Base-by-base conservation (phyloP, 2,113 vertebrate species). In the Apaloderma vittatum region DNA sequence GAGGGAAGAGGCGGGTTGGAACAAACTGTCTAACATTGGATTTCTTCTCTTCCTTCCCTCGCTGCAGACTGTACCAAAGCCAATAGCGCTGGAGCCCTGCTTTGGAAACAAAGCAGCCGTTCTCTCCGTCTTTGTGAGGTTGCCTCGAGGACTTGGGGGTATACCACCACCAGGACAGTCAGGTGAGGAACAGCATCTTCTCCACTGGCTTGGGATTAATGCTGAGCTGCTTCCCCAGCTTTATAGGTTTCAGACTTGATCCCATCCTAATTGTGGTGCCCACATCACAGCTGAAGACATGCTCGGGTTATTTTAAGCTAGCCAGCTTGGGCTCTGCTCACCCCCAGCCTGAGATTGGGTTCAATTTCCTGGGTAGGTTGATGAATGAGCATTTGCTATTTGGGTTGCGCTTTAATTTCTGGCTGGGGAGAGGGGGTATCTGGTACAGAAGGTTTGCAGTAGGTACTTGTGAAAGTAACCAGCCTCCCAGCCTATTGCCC, bases 101-200 rank as follows among this genome's bases (percentile, higher is more conserved):
- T 99, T 99, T 79, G 99, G 99, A 63, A 99, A 99, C 98, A 99
- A 99, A 98, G 99, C 99, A 0, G 99, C 99, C 0, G 99, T 99
- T 36, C 99, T 99, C n/a, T 99, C 99, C 7, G 99, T 99, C 73
- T 99, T 99, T 7, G 99, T 99, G 78, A 98, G 99, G 97, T 98
- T 99, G 97, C 99, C 99, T 82, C 98, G 99, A 80, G 99, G 99
- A 65, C 98, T 99, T 4, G 99, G 99, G 24, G 99, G 99, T 37
- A 99, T 99, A 48, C 99, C 99, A 45, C 99, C 99, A 63, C 99
- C 99, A 12, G 99, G 99, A 95, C 99, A 99, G 98, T 99, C 99
- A 77, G 99, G 99, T 99, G 97, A 98, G 98, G 88, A 43, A 27
- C 8, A 1, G 1, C 29, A 0, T 13, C 9, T 6, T 37, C 62